A percentile compares a stretch with the other conserved stretches of the same genome.
These are phyloP conservation scores for Microplitis demolitor DNA, from an alignment of 1,140 invertebrate species.

Conservation along the genomic window DNA sequence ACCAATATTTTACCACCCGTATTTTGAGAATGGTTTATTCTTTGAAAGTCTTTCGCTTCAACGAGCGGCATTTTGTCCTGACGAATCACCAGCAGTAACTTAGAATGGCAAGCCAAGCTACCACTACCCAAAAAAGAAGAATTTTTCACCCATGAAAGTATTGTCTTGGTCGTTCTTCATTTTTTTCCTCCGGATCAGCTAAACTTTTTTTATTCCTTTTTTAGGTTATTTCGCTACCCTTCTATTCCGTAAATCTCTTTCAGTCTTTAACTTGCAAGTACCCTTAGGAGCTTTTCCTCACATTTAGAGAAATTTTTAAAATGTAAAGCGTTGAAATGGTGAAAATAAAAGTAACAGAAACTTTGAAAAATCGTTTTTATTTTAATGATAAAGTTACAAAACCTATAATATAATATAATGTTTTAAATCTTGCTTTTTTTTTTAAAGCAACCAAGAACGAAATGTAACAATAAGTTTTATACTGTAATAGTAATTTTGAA, in stretches of 20 bases:
- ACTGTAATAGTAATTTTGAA: background rate
- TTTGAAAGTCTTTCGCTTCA: background rate
- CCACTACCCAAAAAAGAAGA: background rate
- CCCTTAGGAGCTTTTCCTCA: background rate
- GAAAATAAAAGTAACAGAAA: background rate
- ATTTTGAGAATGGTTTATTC: background rate
- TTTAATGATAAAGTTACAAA: constrained; percentile 7
- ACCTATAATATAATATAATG: background rate
- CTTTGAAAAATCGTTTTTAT: background rate
- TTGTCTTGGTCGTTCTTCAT: constrained; percentile 7
- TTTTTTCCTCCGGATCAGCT: background rate
- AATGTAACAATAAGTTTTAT: background rate
- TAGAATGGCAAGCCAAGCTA: constrained; percentile 12
- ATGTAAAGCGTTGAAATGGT: background rate
- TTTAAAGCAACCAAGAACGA: background rate
- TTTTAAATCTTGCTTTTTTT: background rate
- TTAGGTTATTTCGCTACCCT: background rate
- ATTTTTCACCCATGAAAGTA: constrained; percentile 15
- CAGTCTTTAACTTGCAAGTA: background rate
- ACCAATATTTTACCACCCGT: too few relatives aligned
- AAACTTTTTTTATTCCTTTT: constrained; percentile 1
- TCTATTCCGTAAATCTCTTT: background rate
- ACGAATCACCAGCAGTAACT: constrained; percentile 25
- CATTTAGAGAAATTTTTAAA: background rate
- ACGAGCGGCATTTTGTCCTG: constrained; percentile 21